Evolutionary conservation across 2,797 vertebrate genomes (phyloP).

Genomic region (Acrossocheilus wenchowensis): DNA sequence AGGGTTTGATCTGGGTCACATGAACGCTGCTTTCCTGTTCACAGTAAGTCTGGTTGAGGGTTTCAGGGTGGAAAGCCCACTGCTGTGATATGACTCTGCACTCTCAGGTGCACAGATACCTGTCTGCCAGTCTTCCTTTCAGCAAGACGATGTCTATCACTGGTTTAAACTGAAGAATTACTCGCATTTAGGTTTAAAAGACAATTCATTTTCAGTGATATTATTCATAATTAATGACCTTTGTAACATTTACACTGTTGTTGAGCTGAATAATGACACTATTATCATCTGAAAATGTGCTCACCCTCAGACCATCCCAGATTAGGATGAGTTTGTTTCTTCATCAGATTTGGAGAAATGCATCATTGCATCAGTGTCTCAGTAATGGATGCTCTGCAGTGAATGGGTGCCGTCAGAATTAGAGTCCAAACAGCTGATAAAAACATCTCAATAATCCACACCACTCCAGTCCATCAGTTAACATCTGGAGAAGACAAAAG

Average conservation of each 20-base stretch:
- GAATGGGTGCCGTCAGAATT: not conserved
- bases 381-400: not conserved
- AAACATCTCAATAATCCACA: not conserved
- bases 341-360: not conserved
- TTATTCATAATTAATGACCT: too few relatives aligned
- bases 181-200: not conserved
- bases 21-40: conserved; percentile 8
- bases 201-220: not conserved
- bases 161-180: not conserved
- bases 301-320: not conserved
- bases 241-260: too few relatives aligned
- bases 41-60: conserved; percentile 1
- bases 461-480: not conserved
- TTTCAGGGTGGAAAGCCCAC: conserved; percentile 31
- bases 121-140: not conserved
- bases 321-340: not conserved
- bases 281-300: not conserved
- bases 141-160: not conserved
- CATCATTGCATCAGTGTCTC: not conserved
- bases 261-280: not conserved
- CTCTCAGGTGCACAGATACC: conserved; percentile 1
- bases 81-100: conserved; percentile 22
- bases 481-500: not conserved
- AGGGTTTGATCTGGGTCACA: conserved; percentile 24
- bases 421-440: not conserved